These are phyloP conservation scores for Pungitius pungitius DNA, from an alignment of 2,113 vertebrate species.

Conservation along the genomic window DNA sequence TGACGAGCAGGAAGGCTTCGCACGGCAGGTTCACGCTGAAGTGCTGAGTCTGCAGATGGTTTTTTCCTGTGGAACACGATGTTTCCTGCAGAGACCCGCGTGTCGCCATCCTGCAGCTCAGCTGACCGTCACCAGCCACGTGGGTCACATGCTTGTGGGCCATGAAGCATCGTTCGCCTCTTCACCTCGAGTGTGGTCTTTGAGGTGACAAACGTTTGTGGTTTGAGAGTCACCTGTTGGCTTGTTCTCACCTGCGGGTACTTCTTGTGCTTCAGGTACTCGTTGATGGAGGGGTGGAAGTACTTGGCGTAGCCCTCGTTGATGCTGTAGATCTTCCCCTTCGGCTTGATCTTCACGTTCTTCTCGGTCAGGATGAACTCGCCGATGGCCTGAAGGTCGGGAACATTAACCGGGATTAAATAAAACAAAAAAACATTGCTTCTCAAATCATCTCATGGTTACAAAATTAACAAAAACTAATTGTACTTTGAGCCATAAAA, in stretches of 20 bases:
- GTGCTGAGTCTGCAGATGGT: slow-evolving; percentile 42
- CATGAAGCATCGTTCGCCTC: not conserved
- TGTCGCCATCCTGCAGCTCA: slow-evolving; percentile 47
- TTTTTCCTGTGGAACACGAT: slow-evolving; percentile 53
- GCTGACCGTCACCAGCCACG: slow-evolving; percentile 46
- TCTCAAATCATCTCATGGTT: too few relatives aligned
- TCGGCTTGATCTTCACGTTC: slow-evolving; percentile 92
- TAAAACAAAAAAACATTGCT: too few relatives aligned
- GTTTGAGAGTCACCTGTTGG: not conserved
- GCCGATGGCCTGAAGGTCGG: slow-evolving; percentile 85
- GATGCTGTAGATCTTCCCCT: slow-evolving; percentile 92
- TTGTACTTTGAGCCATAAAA: too few relatives aligned
- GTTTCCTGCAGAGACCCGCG: slow-evolving; percentile 28
- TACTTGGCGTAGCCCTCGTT: slow-evolving; percentile 98
- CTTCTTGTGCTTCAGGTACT: slow-evolving; percentile 95
- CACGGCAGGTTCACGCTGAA: not conserved
- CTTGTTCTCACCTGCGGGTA: slow-evolving; percentile 88
- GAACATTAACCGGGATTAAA: not conserved
- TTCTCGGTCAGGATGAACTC: slow-evolving; percentile 95
- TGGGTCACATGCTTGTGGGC: slow-evolving; percentile 12
- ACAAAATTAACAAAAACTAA: too few relatives aligned
- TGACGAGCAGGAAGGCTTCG: not conserved
- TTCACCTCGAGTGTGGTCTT: not conserved
- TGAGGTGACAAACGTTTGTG: not conserved
- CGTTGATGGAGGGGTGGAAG: slow-evolving; percentile 89